These are phyloP conservation scores for Hyperopisus bebe DNA, from an alignment of 2,113 vertebrate genomes.

Conservation along the genomic window DNA sequence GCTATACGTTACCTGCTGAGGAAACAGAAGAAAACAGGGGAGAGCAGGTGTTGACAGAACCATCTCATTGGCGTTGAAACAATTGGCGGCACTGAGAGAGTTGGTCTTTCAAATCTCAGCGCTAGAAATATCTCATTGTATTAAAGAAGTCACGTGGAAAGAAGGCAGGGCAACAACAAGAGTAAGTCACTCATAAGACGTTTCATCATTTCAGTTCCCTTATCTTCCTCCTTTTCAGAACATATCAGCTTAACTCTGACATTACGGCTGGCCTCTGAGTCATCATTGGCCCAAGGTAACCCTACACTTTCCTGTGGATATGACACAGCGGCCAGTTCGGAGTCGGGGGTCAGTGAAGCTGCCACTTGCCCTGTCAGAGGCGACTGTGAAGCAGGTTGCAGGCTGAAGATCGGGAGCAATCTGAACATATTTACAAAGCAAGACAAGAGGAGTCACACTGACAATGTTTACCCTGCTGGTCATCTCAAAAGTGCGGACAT, in stretches of 20 bases:
- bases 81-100: background rate
- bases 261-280: conserved; percentile 7
- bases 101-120: background rate
- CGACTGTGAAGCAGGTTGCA: conserved; percentile 47
- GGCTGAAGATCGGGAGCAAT: conserved; percentile 38
- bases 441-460: conserved; percentile 15
- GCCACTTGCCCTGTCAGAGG: conserved; percentile 63
- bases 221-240: background rate
- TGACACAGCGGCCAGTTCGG: conserved; percentile 62
- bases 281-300: conserved; percentile 42
- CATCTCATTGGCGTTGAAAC: background rate
- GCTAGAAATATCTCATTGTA: background rate
- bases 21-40: background rate
- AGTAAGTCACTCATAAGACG: background rate
- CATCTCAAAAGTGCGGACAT: conserved; percentile 2
- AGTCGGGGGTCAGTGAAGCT: conserved; percentile 53
- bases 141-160: conserved; percentile 9
- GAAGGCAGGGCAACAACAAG: background rate
- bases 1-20: background rate
- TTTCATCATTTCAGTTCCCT: background rate
- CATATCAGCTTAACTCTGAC: conserved; percentile 11
- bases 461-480: background rate
- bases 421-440: conserved; percentile 24
- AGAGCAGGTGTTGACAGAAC: background rate
- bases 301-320: conserved; percentile 58